Conservation (phyloP, 2,797 vertebrate species). For the Holocentrus rufus region DNA sequence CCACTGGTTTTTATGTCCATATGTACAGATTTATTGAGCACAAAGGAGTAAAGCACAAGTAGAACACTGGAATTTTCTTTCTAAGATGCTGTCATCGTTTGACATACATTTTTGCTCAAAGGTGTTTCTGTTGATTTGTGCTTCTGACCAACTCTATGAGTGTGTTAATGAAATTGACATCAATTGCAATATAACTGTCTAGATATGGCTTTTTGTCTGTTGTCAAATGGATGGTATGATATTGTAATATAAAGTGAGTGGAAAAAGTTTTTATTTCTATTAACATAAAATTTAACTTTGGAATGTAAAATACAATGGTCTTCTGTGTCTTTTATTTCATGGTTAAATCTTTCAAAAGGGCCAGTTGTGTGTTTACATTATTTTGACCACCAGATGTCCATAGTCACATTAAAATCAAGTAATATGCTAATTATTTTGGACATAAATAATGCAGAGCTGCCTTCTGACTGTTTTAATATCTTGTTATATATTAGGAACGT, state of each 20-base stretch:
- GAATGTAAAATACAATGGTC: slow-evolving; percentile 71
- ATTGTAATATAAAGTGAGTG: slow-evolving; percentile 75
- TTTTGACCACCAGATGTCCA: slow-evolving; percentile 72
- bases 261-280: slow-evolving; percentile 72
- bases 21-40: slow-evolving; percentile 64
- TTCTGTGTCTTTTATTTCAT: slow-evolving; percentile 31
- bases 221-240: slow-evolving; percentile 67
- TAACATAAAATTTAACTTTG: slow-evolving; percentile 81
- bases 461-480: not conserved
- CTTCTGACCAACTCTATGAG: slow-evolving; percentile 68
- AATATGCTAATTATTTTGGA: not conserved
- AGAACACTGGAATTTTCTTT: slow-evolving; percentile 57
- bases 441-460: not conserved
- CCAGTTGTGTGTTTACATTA: not conserved
- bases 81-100: slow-evolving; percentile 61
- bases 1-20: slow-evolving; percentile 10
- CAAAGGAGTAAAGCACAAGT: slow-evolving; percentile 62
- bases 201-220: slow-evolving; percentile 63
- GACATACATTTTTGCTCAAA: slow-evolving; percentile 63
- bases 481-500: not conserved
- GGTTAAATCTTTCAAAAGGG: not conserved
- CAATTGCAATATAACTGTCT: slow-evolving; percentile 54
- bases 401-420: slow-evolving; percentile 4
- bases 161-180: slow-evolving; percentile 65
- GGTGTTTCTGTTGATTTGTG: slow-evolving; percentile 65